Base-by-base conservation (phyloP, 2,797 vertebrate genomes). In the Rhynchonycteris naso region DNA sequence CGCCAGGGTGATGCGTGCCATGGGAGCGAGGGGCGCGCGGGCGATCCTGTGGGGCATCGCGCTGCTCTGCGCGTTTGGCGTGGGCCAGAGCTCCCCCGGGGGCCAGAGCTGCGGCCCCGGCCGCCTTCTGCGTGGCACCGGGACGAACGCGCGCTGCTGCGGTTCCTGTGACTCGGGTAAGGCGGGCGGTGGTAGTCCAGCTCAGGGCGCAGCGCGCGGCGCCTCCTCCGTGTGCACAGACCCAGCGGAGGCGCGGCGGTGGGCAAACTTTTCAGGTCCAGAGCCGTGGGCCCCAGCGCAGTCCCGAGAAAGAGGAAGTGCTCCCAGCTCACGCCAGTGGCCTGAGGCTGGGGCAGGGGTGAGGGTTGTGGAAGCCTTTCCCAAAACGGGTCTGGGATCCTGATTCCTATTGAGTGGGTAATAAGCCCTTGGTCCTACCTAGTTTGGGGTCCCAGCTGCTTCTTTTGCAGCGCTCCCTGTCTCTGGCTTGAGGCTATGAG, bases 101-200 rank as follows among this genome's bases (percentile, higher is more conserved):
- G 52, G 6, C 2, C 52, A 10, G 30, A 54, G 33, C 85, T 97
- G 97, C 87, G 79, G 72, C n/a, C 85, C 69, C 2, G 88, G 74
- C 11, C 79, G 21, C 54, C 10, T 19, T 4, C 22, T 79, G 59
- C 86, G 3, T 0, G 96, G 96, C 21, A 24, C 69, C 8, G 96
- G 80, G 28, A 74, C 33, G 0, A 14, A 92, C 33, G 12, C 9
- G 30, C 95, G 94, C 68, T 97, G 97, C 94, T 97, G 97, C 63
- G 43, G 30, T 24, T 9, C 2, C 0, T 94, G 90, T 26, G 11
- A 15, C 50, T 35, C 72, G 1, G 94, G 97, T 96, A 87, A 94
- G 93, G 33, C 50, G 7, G 22, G 15, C 12, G 9, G 18, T 7
- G 2, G 56, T n/a, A 14, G 26, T 54, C 28, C 1, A 22, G 35